Conservation (phyloP, 2,113 vertebrate species). For the Manacus vitellinus region DNA sequence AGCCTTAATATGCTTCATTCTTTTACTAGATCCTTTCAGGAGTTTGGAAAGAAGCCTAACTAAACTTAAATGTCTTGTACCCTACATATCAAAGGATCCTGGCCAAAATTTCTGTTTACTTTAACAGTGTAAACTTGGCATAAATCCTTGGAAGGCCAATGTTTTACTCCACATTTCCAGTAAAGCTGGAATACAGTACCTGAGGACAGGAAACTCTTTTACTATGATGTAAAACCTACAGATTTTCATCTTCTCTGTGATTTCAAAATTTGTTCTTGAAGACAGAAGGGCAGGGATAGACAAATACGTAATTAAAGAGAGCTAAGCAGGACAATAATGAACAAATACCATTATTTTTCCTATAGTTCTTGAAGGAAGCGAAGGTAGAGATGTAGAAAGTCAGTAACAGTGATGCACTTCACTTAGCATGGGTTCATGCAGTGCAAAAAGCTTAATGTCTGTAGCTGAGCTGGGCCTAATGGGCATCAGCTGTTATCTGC, state of each 20-base stretch:
- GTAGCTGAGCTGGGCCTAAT: constrained; percentile 56
- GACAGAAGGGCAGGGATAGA: not conserved
- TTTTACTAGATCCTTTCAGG: not conserved
- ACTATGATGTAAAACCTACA: not conserved
- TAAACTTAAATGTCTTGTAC: not conserved
- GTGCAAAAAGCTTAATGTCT: constrained; percentile 66
- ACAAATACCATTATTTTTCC: constrained; percentile 26
- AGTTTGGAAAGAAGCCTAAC: not conserved
- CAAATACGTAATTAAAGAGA: constrained; percentile 12
- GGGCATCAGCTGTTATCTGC: constrained; percentile 43
- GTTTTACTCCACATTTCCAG: not conserved
- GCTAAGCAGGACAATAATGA: not conserved
- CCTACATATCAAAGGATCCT: not conserved
- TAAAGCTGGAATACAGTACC: not conserved
- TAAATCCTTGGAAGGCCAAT: not conserved
- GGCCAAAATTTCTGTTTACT: not conserved
- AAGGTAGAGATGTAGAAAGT: constrained; percentile 16
- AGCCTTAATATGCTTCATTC: not conserved
- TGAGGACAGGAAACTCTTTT: not conserved
- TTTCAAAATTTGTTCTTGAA: not conserved
- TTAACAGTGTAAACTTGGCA: not conserved
- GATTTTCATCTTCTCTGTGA: not conserved
- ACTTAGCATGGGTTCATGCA: constrained; percentile 64
- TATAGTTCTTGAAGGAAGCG: not conserved
- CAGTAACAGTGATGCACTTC: constrained; percentile 37